Evolutionary conservation across 2,888 invertebrate species (phyloP), one percentile per base, ranked within the genome.

Genomic region (Pegoplata infirma): DNA sequence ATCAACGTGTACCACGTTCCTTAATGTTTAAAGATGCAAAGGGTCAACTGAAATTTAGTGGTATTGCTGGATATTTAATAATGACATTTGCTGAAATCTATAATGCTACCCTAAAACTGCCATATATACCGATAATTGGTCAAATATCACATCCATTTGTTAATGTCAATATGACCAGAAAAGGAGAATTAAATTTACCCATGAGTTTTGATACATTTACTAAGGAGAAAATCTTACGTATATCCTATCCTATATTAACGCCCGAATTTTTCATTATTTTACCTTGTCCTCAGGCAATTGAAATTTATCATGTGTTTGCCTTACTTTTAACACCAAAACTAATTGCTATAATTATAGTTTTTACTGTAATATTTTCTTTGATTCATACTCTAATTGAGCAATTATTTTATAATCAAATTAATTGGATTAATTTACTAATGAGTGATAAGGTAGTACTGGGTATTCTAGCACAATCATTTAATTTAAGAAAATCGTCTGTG

Each of bases 1-100:
- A 84, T 47, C 83, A 84, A 25, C 17, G 78, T 1, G 46, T 81
- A 5, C 86, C 85, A 0, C 82, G 84, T 1, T 71, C 82, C 0
- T 53, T 84, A 0, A n/a, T 81, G 5, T 84, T 82, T 59, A 66
- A 3, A 6, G 66, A 83, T 64, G 10, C 21, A 2, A 36, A 56
- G 0, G 51, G 80, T 1, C 72, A 82, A 2, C 0, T 69, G 0
- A 63, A 76, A 0, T 17, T 84, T 3, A 53, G 59, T 1, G 87
- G 88, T 0, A 85, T 83, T n/a, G 51, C 83, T 0, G 46, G n/a
- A 0, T 51, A 75, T 0, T 59, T 87, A 2, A 23, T 85, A 0
- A 3, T 8, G 3, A 73, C 80, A 5, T 87, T 85, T 75, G 81
- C 74, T 0, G 23, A 32, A 16, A 58, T 75, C 0, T 21, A 83